Conservation (phyloP, 2,113 vertebrate species). For the Typhlomys cinereus region DNA sequence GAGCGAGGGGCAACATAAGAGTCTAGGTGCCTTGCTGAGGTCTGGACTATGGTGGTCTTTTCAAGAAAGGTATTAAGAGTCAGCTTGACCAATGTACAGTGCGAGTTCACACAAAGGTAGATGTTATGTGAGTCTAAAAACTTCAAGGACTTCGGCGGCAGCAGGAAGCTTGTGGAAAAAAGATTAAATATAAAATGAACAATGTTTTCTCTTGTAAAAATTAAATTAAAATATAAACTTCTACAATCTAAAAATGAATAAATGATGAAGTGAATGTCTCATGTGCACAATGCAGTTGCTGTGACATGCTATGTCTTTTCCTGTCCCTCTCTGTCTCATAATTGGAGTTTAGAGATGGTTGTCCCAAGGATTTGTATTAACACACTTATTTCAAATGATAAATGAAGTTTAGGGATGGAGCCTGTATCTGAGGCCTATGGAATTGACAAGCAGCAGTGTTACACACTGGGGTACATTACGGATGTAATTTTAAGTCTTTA, state of each 20-base stretch:
- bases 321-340: background rate
- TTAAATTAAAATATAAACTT: background rate
- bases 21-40: background rate
- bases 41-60: no score
- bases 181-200: background rate
- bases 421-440: background rate
- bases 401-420: slow-evolving; percentile 34
- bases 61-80: background rate
- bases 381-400: slow-evolving; percentile 17
- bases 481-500: background rate
- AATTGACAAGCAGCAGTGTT: background rate
- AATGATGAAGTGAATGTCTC: background rate
- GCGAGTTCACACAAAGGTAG: background rate
- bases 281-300: background rate
- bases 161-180: background rate
- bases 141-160: background rate
- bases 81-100: no score
- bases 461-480: background rate
- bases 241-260: background rate
- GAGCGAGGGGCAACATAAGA: no score
- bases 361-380: background rate
- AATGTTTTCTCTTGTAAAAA: background rate
- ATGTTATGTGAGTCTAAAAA: no score
- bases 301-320: background rate
- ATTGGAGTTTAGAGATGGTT: background rate